A percentile compares a stretch with the other conserved stretches of the same genome.
These are phyloP conservation scores for Parelbella ahira DNA, from an alignment of 2,888 invertebrate species.

Conservation along the genomic window DNA sequence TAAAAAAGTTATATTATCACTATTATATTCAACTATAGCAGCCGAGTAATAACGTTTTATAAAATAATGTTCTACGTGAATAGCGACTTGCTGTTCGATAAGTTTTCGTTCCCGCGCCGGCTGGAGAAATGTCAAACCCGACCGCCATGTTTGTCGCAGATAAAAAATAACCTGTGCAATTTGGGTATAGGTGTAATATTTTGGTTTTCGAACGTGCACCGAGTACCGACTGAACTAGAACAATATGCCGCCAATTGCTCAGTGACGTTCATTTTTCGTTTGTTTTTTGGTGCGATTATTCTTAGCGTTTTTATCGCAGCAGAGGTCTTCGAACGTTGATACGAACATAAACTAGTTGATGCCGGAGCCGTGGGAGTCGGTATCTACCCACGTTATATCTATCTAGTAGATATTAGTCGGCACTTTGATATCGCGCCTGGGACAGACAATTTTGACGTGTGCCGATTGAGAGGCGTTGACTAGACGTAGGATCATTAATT, in stretches of 20 bases:
- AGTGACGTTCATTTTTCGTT: constrained; percentile 6
- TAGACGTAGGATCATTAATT: constrained; percentile 9
- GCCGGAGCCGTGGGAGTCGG: constrained; percentile 16
- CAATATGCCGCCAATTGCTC: neutral
- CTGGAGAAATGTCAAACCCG: too few species aligned
- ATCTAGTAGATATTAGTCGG: constrained; percentile 8
- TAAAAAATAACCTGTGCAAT: too few species aligned
- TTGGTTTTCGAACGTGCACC: too few species aligned
- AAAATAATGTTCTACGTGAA: too few species aligned
- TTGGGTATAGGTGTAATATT: too few species aligned
- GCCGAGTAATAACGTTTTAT: too few species aligned
- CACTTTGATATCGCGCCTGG: constrained; percentile 10
- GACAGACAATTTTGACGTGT: constrained; percentile 4
- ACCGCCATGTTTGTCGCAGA: too few species aligned
- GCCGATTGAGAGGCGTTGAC: constrained; percentile 6
- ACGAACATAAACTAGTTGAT: constrained; percentile 12
- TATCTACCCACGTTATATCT: constrained; percentile 15
- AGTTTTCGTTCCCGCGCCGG: too few species aligned
- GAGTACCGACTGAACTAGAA: too few species aligned
- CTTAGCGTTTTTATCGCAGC: constrained; percentile 14
- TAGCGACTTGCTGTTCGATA: too few species aligned
- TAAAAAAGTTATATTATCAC: too few species aligned
- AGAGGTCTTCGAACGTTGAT: constrained; percentile 19
- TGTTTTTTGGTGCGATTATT: constrained; percentile 13
- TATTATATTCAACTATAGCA: too few species aligned